Conservation (phyloP, 2,113 vertebrate genomes). For the Psittacara wagleri region DNA sequence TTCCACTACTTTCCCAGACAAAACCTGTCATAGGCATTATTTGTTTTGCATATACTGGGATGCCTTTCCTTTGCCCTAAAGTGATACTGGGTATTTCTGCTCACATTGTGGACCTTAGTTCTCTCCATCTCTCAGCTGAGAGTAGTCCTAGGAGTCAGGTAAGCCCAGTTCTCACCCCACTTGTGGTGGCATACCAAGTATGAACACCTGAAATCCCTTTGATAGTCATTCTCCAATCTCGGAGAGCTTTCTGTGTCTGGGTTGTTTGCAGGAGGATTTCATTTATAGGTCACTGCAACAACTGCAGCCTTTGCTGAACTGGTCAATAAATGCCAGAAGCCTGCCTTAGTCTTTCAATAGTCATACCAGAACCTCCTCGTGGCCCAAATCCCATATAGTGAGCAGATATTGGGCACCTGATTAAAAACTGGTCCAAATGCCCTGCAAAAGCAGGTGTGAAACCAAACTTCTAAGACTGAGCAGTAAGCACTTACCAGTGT, state of each 20-base stretch:
- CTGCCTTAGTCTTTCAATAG: neutral
- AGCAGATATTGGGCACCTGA: neutral
- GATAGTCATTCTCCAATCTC: neutral
- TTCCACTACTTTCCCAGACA: neutral
- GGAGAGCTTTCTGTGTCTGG: neutral
- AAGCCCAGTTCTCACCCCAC: neutral
- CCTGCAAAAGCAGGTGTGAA: neutral
- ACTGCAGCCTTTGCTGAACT: neutral
- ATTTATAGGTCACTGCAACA: neutral
- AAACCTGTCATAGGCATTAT: neutral
- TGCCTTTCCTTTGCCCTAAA: neutral
- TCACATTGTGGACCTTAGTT: neutral
- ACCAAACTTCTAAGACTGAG: neutral
- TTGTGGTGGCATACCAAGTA: neutral
- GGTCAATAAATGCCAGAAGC: neutral
- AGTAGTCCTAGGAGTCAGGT: neutral
- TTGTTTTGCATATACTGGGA: neutral
- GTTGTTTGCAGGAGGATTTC: neutral
- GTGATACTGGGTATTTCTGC: neutral
- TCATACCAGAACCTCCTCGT: neutral
- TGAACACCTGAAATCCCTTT: neutral
- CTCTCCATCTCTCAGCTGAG: neutral
- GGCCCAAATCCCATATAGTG: neutral
- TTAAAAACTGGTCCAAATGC: neutral
- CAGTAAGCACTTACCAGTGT: neutral